Percentiles rank a stretch among this genome's conserved stretches.
Conservation (phyloP, 2,113 vertebrate species). For the Eurystomus gularis region DNA sequence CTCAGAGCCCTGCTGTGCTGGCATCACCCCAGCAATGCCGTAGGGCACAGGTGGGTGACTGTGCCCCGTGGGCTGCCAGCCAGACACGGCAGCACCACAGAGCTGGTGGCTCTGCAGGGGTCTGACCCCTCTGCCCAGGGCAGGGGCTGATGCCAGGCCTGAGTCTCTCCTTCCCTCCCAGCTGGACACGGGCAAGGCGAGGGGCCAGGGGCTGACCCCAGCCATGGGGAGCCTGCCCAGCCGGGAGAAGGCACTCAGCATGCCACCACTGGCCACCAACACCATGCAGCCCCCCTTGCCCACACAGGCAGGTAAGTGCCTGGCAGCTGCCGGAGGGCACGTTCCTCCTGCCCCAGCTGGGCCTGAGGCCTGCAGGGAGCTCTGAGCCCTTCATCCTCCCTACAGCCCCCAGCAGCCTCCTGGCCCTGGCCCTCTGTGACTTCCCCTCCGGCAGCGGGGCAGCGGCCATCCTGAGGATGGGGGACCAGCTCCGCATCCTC, state of each 20-base stretch:
- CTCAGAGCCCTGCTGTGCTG: neutral
- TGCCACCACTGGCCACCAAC: fast-evolving
- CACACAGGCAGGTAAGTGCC: neutral
- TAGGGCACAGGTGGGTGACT: neutral
- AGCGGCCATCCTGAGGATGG: conserved; percentile 70
- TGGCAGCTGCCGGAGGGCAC: fast-evolving
- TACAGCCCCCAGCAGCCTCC: conserved; percentile 46
- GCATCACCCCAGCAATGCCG: fast-evolving
- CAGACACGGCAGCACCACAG: fast-evolving
- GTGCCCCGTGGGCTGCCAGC: fast-evolving
- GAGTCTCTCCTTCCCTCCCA: neutral
- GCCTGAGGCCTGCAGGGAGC: neutral
- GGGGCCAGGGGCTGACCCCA: neutral
- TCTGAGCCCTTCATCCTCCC: neutral
- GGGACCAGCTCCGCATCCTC: conserved; percentile 78
- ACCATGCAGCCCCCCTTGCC: fast-evolving
- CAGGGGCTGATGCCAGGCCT: too few species aligned
- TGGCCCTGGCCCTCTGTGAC: conserved; percentile 80
- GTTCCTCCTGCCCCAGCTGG: fast-evolving
- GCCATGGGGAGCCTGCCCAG: conserved; percentile 71
- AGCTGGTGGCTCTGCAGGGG: fast-evolving
- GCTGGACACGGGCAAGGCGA: neutral
- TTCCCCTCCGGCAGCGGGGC: conserved; percentile 66
- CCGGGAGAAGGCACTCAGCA: neutral
- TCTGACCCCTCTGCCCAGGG: too few species aligned